Evolutionary conservation across 2,888 invertebrate genomes (phyloP).

Genomic region (Perizoma flavofasciatum): DNA sequence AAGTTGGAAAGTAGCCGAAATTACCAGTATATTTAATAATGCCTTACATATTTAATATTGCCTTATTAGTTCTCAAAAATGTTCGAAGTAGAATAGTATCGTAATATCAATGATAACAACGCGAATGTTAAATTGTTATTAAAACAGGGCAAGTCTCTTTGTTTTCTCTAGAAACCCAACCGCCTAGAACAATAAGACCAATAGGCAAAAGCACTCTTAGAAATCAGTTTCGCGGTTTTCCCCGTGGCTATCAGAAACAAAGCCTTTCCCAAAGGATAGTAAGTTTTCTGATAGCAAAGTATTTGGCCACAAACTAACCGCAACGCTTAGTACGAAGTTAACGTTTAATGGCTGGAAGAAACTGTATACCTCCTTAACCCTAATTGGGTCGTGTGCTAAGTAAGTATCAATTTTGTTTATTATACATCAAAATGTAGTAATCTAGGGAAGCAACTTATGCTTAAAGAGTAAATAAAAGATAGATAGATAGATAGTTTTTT

Average conservation of each 20-base stretch:
- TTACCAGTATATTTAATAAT: too few species aligned
- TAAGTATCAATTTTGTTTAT: slow-evolving; percentile 38
- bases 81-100: not conserved
- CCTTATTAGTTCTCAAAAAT: too few species aligned
- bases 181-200: slow-evolving; percentile 16
- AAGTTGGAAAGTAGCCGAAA: too few species aligned
- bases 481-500: too few species aligned
- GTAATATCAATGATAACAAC: slow-evolving; percentile 4
- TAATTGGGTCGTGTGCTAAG: slow-evolving; percentile 62
- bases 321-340: slow-evolving; percentile 53
- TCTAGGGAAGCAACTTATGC: too few species aligned
- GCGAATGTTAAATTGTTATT: slow-evolving; percentile 15
- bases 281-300: slow-evolving; percentile 61
- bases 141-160: slow-evolving; percentile 14
- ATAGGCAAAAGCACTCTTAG: slow-evolving; percentile 14
- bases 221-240: slow-evolving; percentile 19
- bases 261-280: slow-evolving; percentile 32
- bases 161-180: slow-evolving; percentile 8
- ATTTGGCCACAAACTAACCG: slow-evolving; percentile 50
- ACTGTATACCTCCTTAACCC: slow-evolving; percentile 45
- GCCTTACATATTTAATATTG: too few species aligned
- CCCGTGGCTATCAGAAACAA: slow-evolving; percentile 13
- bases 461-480: too few species aligned
- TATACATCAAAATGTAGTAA: not conserved
- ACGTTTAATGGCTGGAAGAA: slow-evolving; percentile 52